These are phyloP conservation scores for Pelodytes ibericus DNA, from an alignment of 2,797 vertebrate genomes.

Conservation along the genomic window DNA sequence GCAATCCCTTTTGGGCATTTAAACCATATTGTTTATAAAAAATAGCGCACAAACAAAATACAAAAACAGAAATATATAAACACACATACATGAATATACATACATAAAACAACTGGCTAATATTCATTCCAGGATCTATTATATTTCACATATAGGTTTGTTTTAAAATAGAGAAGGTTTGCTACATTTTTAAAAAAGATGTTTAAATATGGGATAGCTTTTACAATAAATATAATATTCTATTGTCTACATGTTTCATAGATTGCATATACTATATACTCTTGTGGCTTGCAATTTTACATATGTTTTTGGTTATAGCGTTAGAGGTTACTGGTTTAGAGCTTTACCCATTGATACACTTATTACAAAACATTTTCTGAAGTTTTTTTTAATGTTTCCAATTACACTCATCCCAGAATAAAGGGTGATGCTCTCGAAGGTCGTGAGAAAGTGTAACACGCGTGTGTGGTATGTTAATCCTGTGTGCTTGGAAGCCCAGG, in stretches of 20 bases:
- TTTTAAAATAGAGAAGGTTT: too few species aligned
- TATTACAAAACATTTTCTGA: conserved; percentile 42
- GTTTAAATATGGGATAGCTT: not conserved
- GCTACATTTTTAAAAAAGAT: too few species aligned
- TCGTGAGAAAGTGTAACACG: conserved; percentile 43
- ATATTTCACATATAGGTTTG: too few species aligned
- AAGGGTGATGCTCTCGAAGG: conserved; percentile 9
- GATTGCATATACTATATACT: not conserved
- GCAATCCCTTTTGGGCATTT: too few species aligned
- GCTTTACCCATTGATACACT: conserved; percentile 40
- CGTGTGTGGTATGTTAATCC: conserved; percentile 48
- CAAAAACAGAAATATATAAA: too few species aligned
- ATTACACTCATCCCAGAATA: conserved; percentile 35
- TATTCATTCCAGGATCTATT: too few species aligned
- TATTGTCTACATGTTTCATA: conserved; percentile 4
- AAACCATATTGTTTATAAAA: too few species aligned
- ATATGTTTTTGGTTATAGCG: conserved; percentile 41
- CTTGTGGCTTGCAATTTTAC: conserved; percentile 3
- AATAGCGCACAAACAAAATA: too few species aligned
- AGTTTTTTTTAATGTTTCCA: conserved; percentile 46
- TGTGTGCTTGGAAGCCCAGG: conserved; percentile 12
- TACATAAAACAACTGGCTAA: too few species aligned
- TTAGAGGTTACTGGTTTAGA: conserved; percentile 34
- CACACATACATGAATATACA: too few species aligned
- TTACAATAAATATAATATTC: not conserved